Base-by-base conservation (phyloP, 2,113 vertebrate species). In the Nothocercus nigrocapillus region DNA sequence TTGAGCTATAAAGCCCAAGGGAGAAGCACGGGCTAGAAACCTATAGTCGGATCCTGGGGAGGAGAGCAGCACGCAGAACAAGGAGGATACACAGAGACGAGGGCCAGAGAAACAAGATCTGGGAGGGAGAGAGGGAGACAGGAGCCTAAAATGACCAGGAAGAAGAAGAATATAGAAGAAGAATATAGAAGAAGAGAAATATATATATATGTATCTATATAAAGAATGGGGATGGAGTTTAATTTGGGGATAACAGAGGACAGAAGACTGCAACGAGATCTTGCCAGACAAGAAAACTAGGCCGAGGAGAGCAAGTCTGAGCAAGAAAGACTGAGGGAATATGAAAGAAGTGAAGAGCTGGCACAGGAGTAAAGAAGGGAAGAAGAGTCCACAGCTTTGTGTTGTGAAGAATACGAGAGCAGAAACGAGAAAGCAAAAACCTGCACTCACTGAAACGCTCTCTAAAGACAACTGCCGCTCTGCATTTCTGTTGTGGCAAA, bases 371-470 rank as follows among this genome's bases (percentile, higher is more conserved):
- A 19, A 14, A 36, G 68, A 22, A 54, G 16, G 17, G 12, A 58
- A 54, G 63, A 14, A 5, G 34, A 44, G 24, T 2, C 56, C 36
- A 15, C 7, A 0, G 0, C 9, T 4, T 9, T 10, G 75, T 94
- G 83, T 62, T 63, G 56, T 6, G 40, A 4, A 73, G 79, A 38
- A 18, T 6, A 18, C 5, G 10, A 58, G 54, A 58, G 17, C 30
- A 14, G 54, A 32, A 56, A 30, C 4, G 28, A 27, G 53, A 30
- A 54, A 44, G 54, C 80, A 15, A 75, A 47, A 18, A 54, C 21
- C 2, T 44, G 49, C 3, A 25, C 58, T 2, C 1, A 3, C 54
- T 62, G 2, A 73, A 47, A 49, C 1, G 5, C 42, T 53, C 66
- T 49, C 30, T 56, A 13, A 66, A 70, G n/a, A 11, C 4, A 16